Conservation (phyloP, 2,888 invertebrate genomes). For the Drosophila kuntzei region DNA sequence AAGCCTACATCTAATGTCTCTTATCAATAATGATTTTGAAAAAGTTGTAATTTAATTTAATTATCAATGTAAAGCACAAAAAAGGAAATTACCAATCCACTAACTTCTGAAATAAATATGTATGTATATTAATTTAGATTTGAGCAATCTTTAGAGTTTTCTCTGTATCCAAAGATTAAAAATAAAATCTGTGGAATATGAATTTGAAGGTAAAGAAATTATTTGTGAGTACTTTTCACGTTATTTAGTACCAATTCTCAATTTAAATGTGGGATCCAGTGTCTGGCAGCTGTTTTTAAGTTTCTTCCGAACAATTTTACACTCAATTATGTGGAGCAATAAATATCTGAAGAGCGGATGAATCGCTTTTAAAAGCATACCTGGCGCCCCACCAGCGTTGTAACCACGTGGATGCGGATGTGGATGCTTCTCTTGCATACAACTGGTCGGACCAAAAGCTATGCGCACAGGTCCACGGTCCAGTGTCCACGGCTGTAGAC, state of each 20-base stretch:
- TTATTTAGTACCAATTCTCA: background rate
- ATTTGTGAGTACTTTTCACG: background rate
- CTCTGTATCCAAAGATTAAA: background rate
- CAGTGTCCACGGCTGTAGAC: slow-evolving; percentile 40
- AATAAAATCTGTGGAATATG: background rate
- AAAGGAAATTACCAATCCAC: no score
- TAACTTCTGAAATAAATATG: no score
- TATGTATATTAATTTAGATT: background rate
- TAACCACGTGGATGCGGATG: slow-evolving; percentile 31
- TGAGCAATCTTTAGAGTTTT: background rate
- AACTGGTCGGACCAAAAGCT: slow-evolving; percentile 47
- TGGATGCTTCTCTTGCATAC: slow-evolving; percentile 11
- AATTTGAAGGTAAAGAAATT: background rate
- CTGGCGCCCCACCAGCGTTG: slow-evolving; percentile 66
- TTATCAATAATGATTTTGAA: no score
- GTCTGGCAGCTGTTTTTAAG: slow-evolving; percentile 39
- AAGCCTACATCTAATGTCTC: no score
- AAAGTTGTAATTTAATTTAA: no score
- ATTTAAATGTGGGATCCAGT: slow-evolving; percentile 6
- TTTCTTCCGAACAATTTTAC: slow-evolving; percentile 64
- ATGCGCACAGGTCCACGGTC: background rate
- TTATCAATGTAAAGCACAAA: no score
- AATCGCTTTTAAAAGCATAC: slow-evolving; percentile 79
- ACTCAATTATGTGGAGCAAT: slow-evolving; percentile 77
- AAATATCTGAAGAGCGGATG: slow-evolving; percentile 69